phyloP scores from a whole-genome alignment of 2,797 vertebrate species.

The Mormyrus hasselquistii region DNA sequence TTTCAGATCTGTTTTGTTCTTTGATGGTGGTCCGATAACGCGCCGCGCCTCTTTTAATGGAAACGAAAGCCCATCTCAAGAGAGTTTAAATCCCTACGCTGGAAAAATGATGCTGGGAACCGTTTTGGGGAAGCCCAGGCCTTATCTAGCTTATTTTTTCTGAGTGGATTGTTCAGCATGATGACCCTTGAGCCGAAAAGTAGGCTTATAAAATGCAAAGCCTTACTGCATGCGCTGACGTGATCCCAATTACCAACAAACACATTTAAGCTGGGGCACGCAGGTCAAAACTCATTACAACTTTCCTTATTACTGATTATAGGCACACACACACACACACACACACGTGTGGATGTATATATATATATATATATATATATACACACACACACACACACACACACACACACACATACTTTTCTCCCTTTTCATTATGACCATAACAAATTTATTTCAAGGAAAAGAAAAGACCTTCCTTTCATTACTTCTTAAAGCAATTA shows the following conservation, averaged over 20 bases:
- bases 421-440: not conserved
- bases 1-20: constrained; percentile 1
- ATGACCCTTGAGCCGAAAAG: not conserved
- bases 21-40: constrained; percentile 17
- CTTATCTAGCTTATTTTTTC: not conserved
- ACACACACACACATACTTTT: not conserved
- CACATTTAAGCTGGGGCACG: not conserved
- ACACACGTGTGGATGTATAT: too few species aligned
- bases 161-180: not conserved
- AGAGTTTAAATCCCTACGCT: constrained; percentile 16
- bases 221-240: not conserved
- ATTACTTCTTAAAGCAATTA: constrained; percentile 2
- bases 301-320: constrained; percentile 5
- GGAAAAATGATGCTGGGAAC: constrained; percentile 11
- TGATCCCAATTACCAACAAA: not conserved
- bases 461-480: not conserved
- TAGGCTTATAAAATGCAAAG: constrained; percentile 6
- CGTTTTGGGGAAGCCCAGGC: not conserved
- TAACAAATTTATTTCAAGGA: not conserved
- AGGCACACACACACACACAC: not conserved
- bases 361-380: too few species aligned
- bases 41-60: constrained; percentile 16
- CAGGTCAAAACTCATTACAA: constrained; percentile 4
- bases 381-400: not conserved
- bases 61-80: constrained; percentile 23